Evolutionary conservation across 2,888 invertebrate genomes (phyloP).

Genomic region (Pomacea canaliculata): DNA sequence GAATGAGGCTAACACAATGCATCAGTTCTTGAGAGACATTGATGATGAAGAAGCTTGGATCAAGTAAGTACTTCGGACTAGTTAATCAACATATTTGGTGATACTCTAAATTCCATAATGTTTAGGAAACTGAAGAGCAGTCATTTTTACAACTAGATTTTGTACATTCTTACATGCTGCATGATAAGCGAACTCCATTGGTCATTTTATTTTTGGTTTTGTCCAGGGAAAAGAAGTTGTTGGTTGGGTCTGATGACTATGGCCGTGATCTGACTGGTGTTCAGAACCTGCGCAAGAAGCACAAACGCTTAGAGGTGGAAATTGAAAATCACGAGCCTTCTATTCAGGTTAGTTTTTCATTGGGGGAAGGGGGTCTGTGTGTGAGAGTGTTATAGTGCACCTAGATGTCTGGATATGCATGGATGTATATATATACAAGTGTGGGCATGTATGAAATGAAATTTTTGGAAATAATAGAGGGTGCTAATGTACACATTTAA

Average conservation of each 20-base stretch:
- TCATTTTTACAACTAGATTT: too few relatives aligned
- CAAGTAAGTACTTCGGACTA: slow-evolving; percentile 75
- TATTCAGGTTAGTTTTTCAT: slow-evolving; percentile 78
- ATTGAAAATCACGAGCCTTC: slow-evolving; percentile 97
- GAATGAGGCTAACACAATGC: slow-evolving; percentile 96
- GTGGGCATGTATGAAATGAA: too few relatives aligned
- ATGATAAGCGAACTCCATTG: too few relatives aligned
- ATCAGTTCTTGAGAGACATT: slow-evolving; percentile 99
- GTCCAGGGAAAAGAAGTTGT: slow-evolving; percentile 90
- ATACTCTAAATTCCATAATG: not conserved
- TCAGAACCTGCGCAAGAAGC: slow-evolving; percentile 98
- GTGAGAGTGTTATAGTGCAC: too few relatives aligned
- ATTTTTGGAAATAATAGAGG: too few relatives aligned
- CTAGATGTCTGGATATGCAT: too few relatives aligned
- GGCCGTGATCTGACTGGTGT: slow-evolving; percentile 98
- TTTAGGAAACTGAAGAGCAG: too few relatives aligned
- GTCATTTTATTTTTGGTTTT: not conserved
- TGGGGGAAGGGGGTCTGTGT: not conserved
- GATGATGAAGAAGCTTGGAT: slow-evolving; percentile 99
- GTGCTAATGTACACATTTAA: too few relatives aligned
- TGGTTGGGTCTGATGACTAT: slow-evolving; percentile 98
- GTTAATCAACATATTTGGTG: not conserved
- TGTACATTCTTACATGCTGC: too few relatives aligned
- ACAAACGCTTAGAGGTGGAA: slow-evolving; percentile 98
- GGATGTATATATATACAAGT: too few relatives aligned